Evolutionary conservation across 2,888 invertebrate genomes (phyloP).

Genomic region (Diadegma fenestrale): DNA sequence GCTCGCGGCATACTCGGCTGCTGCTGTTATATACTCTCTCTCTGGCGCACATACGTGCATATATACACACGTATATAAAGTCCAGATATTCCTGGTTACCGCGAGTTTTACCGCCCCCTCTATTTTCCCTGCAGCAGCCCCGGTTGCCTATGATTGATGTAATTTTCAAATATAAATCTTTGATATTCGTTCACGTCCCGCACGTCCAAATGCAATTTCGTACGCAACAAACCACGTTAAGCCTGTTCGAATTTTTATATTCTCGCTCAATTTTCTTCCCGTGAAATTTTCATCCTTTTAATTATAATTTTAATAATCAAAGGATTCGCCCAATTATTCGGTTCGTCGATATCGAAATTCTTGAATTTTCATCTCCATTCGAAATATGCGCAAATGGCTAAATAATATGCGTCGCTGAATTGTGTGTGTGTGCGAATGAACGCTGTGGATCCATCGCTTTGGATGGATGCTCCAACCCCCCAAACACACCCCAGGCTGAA

Average conservation of each 20-base stretch:
- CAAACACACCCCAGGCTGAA: neutral
- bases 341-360: neutral
- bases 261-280: no score
- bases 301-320: neutral
- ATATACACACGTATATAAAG: conserved; percentile 5
- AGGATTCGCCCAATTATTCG: neutral
- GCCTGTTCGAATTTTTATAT: no score
- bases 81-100: conserved; percentile 39
- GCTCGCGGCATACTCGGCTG: conserved; percentile 68
- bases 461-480: conserved; percentile 29
- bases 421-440: neutral
- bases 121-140: neutral
- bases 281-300: no score
- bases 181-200: conserved; percentile 22
- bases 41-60: conserved; percentile 18
- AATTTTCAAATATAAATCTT: conserved; percentile 67
- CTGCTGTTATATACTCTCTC: conserved; percentile 54
- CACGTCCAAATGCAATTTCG: conserved; percentile 44
- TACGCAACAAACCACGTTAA: neutral
- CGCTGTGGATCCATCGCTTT: neutral
- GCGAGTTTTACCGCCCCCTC: conserved; percentile 2
- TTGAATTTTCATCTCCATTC: conserved; percentile 24
- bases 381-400: no score
- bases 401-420: neutral
- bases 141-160: conserved; percentile 65